Evolutionary conservation across 1,140 invertebrate species (phyloP).

Genomic region (Drosophila navojoa): DNA sequence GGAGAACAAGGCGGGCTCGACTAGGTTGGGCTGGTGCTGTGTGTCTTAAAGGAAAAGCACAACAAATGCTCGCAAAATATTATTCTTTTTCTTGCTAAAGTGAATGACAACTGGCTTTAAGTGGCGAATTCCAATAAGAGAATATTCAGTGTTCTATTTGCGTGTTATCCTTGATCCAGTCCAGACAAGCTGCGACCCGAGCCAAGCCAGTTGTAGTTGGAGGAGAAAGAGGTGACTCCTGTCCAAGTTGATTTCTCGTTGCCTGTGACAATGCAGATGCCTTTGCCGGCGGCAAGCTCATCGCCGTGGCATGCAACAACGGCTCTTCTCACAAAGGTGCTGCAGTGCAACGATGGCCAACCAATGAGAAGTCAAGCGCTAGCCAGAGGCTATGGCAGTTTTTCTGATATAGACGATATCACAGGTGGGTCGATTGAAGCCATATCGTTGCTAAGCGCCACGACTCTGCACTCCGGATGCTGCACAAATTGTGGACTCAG

Average conservation of each 20-base stretch:
- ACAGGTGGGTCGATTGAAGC: constrained; percentile 40
- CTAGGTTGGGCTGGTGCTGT: not conserved
- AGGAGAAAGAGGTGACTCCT: constrained; percentile 83
- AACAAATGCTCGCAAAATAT: constrained; percentile 24
- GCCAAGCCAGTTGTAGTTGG: constrained; percentile 54
- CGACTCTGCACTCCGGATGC: constrained; percentile 39
- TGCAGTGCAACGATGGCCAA: constrained; percentile 30
- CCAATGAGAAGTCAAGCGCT: constrained; percentile 30
- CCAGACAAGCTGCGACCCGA: constrained; percentile 49
- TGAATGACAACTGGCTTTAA: not conserved
- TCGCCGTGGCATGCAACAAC: constrained; percentile 22
- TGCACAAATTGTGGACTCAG: constrained; percentile 38
- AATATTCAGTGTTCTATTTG: too few relatives aligned
- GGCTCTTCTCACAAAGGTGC: constrained; percentile 26
- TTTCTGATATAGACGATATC: constrained; percentile 20
- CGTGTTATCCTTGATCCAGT: constrained; percentile 42
- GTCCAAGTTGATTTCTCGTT: constrained; percentile 50
- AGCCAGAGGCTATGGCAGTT: constrained; percentile 34
- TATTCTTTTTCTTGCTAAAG: constrained; percentile 12
- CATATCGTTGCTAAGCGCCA: constrained; percentile 36
- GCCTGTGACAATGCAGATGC: not conserved
- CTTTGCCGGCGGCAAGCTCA: not conserved
- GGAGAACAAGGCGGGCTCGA: too few relatives aligned
- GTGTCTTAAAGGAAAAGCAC: constrained; percentile 4
- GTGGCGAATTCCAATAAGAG: not conserved